Conservation (phyloP, 2,113 vertebrate genomes). For the Craseonycteris thonglongyai region DNA sequence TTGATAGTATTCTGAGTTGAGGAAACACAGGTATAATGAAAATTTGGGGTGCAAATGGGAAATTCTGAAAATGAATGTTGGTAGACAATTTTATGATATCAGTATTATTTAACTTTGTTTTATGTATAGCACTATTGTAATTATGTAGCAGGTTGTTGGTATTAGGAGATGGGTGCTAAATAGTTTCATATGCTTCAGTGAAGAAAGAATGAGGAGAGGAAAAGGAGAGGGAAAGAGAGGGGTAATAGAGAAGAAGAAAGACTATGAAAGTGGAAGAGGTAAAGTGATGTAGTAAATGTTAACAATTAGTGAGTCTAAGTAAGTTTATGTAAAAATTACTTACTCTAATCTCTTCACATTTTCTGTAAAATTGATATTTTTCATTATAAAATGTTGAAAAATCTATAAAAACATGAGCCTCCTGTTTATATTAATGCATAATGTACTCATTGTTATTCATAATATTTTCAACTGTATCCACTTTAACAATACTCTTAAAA, state of each 20-base stretch:
- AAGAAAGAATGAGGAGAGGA: not conserved
- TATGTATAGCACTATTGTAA: not conserved
- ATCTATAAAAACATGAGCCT: not conserved
- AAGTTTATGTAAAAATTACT: not conserved
- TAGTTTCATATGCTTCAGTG: not conserved
- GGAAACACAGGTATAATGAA: not conserved
- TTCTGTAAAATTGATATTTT: not conserved
- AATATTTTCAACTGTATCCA: not conserved
- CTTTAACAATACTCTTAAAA: not conserved
- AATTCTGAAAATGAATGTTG: not conserved
- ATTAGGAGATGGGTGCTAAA: not conserved
- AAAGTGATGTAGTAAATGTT: not conserved
- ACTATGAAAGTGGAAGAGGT: not conserved
- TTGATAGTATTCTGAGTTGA: not conserved
- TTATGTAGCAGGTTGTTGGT: fast-evolving
- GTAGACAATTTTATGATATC: not conserved
- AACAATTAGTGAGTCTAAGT: not conserved
- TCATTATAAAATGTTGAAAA: not conserved
- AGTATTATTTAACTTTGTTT: not conserved
- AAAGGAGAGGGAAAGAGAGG: not conserved
- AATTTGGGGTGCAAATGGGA: not conserved
- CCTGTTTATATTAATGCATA: not conserved
- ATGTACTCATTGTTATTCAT: not conserved
- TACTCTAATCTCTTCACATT: not conserved
- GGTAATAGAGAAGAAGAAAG: fast-evolving